A percentile compares a stretch with the other conserved stretches of the same genome.
These are phyloP conservation scores for Vanessa cardui DNA, from an alignment of 2,888 invertebrate species.

Conservation along the genomic window DNA sequence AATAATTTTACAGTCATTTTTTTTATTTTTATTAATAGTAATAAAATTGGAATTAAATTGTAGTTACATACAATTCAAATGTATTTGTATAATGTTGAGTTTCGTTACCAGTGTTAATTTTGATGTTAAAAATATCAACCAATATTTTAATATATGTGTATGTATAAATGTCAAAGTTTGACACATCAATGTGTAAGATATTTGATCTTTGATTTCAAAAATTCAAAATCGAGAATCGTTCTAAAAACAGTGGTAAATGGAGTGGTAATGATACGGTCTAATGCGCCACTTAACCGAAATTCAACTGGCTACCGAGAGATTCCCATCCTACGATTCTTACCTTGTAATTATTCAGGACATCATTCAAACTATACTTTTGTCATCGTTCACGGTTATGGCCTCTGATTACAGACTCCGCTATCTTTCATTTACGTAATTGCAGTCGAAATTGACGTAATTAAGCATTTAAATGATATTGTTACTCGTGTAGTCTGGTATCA, in stretches of 20 bases:
- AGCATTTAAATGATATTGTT: background rate
- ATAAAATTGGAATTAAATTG: too few relatives aligned
- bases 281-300: conserved; percentile 24
- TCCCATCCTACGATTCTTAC: conserved; percentile 6
- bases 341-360: conserved; percentile 32
- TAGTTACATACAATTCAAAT: too few relatives aligned
- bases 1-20: too few relatives aligned
- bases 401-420: conserved; percentile 26
- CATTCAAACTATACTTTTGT: conserved; percentile 29
- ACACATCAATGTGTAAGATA: background rate
- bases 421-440: conserved; percentile 18
- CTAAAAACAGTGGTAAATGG: conserved; percentile 16
- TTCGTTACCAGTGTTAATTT: too few relatives aligned
- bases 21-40: too few relatives aligned
- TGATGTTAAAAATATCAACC: too few relatives aligned
- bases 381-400: conserved; percentile 30
- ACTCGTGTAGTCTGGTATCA: background rate
- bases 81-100: too few relatives aligned
- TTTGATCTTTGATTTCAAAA: background rate
- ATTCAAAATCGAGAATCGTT: background rate
- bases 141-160: too few relatives aligned
- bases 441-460: conserved; percentile 17
- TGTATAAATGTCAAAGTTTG: background rate
- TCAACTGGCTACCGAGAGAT: conserved; percentile 29
- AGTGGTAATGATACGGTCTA: conserved; percentile 4